Conservation (phyloP, 2,888 invertebrate species). For the Dicycla oo region DNA sequence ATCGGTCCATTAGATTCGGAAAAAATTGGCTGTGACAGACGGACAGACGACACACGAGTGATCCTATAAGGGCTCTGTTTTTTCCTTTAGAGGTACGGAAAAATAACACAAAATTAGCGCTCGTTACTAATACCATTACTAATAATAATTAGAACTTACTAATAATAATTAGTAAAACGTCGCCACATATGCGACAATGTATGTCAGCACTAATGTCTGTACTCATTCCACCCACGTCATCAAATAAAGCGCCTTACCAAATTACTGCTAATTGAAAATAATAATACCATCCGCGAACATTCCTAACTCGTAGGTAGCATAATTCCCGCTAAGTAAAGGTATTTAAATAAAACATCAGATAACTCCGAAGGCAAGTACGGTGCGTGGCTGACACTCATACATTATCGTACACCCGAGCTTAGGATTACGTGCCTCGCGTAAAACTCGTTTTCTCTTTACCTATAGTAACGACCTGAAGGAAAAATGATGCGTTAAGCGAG, state of each 20-base stretch:
- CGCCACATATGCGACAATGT: not conserved
- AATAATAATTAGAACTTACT: too few relatives aligned
- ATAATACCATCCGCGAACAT: slow-evolving; percentile 55
- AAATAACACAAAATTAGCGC: too few relatives aligned
- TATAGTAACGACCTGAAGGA: slow-evolving; percentile 59
- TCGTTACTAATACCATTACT: too few relatives aligned
- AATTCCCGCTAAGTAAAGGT: slow-evolving; percentile 64
- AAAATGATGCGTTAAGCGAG: slow-evolving; percentile 72
- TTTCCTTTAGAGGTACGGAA: too few relatives aligned
- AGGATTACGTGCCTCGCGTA: slow-evolving; percentile 61
- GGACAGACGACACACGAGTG: too few relatives aligned
- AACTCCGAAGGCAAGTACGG: slow-evolving; percentile 40
- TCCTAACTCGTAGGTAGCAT: slow-evolving; percentile 44
- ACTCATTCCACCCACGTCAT: slow-evolving; percentile 43
- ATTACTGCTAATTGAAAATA: slow-evolving; percentile 60
- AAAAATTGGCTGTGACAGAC: too few relatives aligned
- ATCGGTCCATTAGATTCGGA: too few relatives aligned
- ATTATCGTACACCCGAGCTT: slow-evolving; percentile 62
- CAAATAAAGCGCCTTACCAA: slow-evolving; percentile 45
- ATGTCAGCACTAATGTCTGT: slow-evolving; percentile 30
- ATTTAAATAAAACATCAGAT: slow-evolving; percentile 67
- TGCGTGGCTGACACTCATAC: slow-evolving; percentile 57
- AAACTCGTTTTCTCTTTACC: slow-evolving; percentile 52
- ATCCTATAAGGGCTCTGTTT: too few relatives aligned
- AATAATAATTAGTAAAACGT: slow-evolving; percentile 26